These are phyloP conservation scores for Drosophila sordidula DNA, from an alignment of 2,888 invertebrate species.

Conservation along the genomic window DNA sequence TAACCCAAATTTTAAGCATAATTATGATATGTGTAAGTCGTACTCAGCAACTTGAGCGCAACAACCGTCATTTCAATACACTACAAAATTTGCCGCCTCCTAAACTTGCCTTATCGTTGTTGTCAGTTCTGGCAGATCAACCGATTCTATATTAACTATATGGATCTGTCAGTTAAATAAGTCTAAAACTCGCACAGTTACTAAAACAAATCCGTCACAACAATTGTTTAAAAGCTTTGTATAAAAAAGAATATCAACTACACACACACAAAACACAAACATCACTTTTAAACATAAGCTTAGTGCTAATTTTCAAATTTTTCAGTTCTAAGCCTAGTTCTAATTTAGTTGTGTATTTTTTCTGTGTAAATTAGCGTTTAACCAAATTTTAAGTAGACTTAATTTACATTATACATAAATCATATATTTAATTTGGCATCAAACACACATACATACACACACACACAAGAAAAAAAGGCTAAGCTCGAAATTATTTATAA, in stretches of 20 bases:
- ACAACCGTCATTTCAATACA: slow-evolving; percentile 51
- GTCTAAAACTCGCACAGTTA: slow-evolving; percentile 52
- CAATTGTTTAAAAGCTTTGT: slow-evolving; percentile 48
- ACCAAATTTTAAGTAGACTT: slow-evolving; percentile 77
- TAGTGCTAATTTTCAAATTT: slow-evolving; percentile 58
- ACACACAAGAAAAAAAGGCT: slow-evolving; percentile 71
- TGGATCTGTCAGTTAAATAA: slow-evolving; percentile 12
- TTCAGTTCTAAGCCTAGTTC: slow-evolving; percentile 61
- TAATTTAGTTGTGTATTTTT: slow-evolving; percentile 70
- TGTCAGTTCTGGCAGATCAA: slow-evolving; percentile 26
- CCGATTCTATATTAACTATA: slow-evolving; percentile 6
- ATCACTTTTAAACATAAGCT: slow-evolving; percentile 62
- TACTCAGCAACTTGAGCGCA: slow-evolving; percentile 33
- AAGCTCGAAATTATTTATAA: slow-evolving; percentile 75
- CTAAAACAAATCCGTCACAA: slow-evolving; percentile 64
- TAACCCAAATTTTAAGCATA: slow-evolving; percentile 51
- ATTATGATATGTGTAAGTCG: slow-evolving; percentile 41
- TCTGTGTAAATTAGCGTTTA: slow-evolving; percentile 76
- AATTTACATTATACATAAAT: slow-evolving; percentile 50
- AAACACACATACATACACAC: slow-evolving; percentile 33
- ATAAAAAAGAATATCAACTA: slow-evolving; percentile 47
- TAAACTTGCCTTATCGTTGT: slow-evolving; percentile 67
- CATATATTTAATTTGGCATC: slow-evolving; percentile 58
- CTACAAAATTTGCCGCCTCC: slow-evolving; percentile 64
- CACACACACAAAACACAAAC: slow-evolving; percentile 32